Percentiles rank a stretch among this genome's conserved stretches.
These are phyloP conservation scores for Thrips palmi DNA, from an alignment of 1,140 invertebrate genomes.

Conservation along the genomic window DNA sequence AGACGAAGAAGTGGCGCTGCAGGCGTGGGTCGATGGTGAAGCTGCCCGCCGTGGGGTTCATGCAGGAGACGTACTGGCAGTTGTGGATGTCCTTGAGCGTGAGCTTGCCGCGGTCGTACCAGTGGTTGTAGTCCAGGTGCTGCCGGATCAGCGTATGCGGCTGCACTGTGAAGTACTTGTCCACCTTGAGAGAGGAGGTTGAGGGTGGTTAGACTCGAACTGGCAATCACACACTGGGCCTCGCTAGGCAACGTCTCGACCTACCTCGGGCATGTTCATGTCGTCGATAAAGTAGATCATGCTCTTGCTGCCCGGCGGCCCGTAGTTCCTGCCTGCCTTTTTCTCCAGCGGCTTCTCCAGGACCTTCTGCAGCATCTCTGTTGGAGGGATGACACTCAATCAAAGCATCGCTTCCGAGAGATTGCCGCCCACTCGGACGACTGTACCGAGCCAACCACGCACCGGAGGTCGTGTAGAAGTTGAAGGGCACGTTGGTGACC, in stretches of 20 bases:
- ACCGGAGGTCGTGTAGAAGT: conserved; percentile 90
- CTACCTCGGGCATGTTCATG: conserved; percentile 86
- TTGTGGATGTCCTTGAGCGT: conserved; percentile 83
- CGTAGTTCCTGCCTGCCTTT: conserved; percentile 84
- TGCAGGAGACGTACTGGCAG: conserved; percentile 83
- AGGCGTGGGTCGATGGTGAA: conserved; percentile 85
- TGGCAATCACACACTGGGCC: too few species aligned
- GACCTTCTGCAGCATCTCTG: conserved; percentile 73
- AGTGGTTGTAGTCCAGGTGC: conserved; percentile 87
- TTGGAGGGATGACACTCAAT: conserved; percentile 11
- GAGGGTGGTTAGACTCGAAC: too few species aligned
- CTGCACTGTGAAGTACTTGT: conserved; percentile 86
- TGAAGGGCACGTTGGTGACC: conserved; percentile 79
- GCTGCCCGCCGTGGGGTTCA: conserved; percentile 92
- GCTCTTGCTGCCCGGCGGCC: conserved; percentile 74
- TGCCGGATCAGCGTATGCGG: conserved; percentile 87
- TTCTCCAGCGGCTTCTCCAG: conserved; percentile 88
- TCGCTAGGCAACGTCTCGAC: background rate
- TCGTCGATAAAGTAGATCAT: conserved; percentile 94
- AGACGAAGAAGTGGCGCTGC: conserved; percentile 84
- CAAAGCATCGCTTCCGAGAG: background rate
- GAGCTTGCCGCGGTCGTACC: conserved; percentile 75
- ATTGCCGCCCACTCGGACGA: background rate
- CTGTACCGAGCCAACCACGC: conserved; percentile 9
- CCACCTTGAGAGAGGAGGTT: too few species aligned